Conservation (phyloP, 2,797 vertebrate genomes). For the Chelonia mydas region DNA sequence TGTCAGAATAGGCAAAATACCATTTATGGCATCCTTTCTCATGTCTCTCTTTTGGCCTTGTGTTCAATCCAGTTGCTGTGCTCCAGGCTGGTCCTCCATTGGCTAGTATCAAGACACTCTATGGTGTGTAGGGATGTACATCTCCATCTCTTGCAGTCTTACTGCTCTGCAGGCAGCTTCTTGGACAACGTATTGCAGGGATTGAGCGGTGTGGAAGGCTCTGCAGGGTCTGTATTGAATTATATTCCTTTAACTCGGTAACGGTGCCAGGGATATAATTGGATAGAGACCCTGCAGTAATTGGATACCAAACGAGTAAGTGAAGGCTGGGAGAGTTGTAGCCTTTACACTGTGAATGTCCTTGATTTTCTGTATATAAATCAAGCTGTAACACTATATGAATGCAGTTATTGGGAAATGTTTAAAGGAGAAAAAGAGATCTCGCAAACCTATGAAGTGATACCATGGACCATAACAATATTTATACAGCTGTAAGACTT, state of each 20-base stretch:
- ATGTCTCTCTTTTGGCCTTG: slow-evolving; percentile 19
- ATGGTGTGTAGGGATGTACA: slow-evolving; percentile 16
- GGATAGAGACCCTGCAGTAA: neutral
- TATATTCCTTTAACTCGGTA: neutral
- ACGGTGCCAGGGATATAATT: neutral
- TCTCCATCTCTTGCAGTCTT: slow-evolving; percentile 10
- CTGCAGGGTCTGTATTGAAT: neutral
- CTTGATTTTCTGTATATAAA: neutral
- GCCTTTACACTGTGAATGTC: neutral
- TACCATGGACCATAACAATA: neutral
- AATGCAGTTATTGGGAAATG: neutral
- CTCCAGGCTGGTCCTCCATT: slow-evolving; percentile 5
- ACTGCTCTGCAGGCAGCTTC: neutral
- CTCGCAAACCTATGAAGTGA: neutral
- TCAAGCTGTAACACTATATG: neutral
- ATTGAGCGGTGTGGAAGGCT: slow-evolving; percentile 37
- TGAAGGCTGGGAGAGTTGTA: slow-evolving; percentile 4
- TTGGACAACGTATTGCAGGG: neutral
- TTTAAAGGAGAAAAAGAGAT: neutral
- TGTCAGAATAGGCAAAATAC: neutral
- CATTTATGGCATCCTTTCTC: slow-evolving; percentile 4
- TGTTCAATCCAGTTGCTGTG: neutral
- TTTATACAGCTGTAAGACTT: neutral
- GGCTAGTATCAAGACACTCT: neutral
- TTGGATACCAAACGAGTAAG: slow-evolving; percentile 17